phyloP scores from a whole-genome alignment of 1,140 invertebrate species.

The Drosophila seguyi region DNA sequence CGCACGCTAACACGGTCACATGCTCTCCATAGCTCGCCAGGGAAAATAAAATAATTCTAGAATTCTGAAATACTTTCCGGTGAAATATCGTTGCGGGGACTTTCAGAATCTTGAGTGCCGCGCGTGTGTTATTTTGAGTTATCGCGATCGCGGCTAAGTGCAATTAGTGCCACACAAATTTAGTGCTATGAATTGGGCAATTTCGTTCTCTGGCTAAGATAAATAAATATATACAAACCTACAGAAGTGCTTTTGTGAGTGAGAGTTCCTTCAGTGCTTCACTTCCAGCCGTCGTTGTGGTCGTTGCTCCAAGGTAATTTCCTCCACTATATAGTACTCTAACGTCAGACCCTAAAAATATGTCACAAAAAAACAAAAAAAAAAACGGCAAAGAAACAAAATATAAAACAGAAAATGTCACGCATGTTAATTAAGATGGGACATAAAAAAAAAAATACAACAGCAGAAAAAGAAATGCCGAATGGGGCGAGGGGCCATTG shows the following conservation, averaged over 20 bases:
- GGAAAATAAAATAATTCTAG: slow-evolving; percentile 8
- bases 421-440: slow-evolving; percentile 74
- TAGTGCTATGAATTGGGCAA: slow-evolving; percentile 71
- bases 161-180: slow-evolving; percentile 79
- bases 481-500: slow-evolving; percentile 53
- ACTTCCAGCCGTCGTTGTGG: background rate
- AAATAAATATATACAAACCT: slow-evolving; percentile 37
- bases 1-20: slow-evolving; percentile 68
- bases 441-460: slow-evolving; percentile 25
- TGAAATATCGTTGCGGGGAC: slow-evolving; percentile 20
- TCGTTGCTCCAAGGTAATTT: slow-evolving; percentile 42
- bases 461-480: slow-evolving; percentile 11
- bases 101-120: slow-evolving; percentile 50
- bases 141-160: slow-evolving; percentile 75
- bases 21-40: slow-evolving; percentile 11
- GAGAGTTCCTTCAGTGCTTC: slow-evolving; percentile 18
- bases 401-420: slow-evolving; percentile 30
- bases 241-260: slow-evolving; percentile 24
- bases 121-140: slow-evolving; percentile 75
- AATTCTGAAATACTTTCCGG: slow-evolving; percentile 18
- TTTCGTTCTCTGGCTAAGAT: slow-evolving; percentile 30
- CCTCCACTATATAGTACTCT: slow-evolving; percentile 23
- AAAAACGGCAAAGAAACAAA: slow-evolving; percentile 21
- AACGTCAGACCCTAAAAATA: slow-evolving; percentile 51
- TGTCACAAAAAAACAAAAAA: slow-evolving; percentile 25